Conservation (phyloP, 2,888 invertebrate genomes). For the Tachina grossa region DNA sequence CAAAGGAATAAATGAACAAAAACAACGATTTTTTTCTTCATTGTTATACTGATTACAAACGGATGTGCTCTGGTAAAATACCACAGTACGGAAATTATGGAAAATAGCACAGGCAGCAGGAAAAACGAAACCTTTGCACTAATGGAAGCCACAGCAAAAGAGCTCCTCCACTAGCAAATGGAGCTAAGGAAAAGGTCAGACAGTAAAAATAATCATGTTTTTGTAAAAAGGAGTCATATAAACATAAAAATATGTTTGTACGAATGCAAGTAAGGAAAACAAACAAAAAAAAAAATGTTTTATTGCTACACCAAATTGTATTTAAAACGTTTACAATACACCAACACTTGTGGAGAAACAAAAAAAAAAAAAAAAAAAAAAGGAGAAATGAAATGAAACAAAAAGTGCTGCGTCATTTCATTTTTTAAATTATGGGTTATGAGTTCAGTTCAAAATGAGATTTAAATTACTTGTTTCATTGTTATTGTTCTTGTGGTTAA, state of each 20-base stretch:
- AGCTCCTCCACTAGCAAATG: neutral
- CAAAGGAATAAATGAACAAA: neutral
- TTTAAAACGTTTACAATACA: constrained; percentile 38
- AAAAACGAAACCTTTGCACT: neutral
- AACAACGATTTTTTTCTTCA: constrained; percentile 12
- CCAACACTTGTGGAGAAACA: neutral
- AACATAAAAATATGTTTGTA: neutral
- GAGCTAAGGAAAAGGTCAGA: constrained; percentile 31
- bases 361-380: no score
- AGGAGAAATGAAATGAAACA: neutral
- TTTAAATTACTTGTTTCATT: constrained; percentile 33
- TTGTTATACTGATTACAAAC: constrained; percentile 54
- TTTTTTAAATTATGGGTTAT: constrained; percentile 59
- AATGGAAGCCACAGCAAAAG: neutral
- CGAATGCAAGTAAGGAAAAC: neutral
- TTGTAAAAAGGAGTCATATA: constrained; percentile 42
- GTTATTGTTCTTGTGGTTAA: constrained; percentile 23
- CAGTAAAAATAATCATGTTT: constrained; percentile 29
- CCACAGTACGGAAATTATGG: constrained; percentile 53
- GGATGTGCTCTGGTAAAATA: constrained; percentile 44
- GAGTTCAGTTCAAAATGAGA: constrained; percentile 58
- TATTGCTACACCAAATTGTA: constrained; percentile 57
- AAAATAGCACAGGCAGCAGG: constrained; percentile 32
- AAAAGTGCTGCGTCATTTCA: neutral
- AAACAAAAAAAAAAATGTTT: constrained; percentile 44